Conservation (phyloP, 2,797 vertebrate species). For the Tolypeutes matacus region DNA sequence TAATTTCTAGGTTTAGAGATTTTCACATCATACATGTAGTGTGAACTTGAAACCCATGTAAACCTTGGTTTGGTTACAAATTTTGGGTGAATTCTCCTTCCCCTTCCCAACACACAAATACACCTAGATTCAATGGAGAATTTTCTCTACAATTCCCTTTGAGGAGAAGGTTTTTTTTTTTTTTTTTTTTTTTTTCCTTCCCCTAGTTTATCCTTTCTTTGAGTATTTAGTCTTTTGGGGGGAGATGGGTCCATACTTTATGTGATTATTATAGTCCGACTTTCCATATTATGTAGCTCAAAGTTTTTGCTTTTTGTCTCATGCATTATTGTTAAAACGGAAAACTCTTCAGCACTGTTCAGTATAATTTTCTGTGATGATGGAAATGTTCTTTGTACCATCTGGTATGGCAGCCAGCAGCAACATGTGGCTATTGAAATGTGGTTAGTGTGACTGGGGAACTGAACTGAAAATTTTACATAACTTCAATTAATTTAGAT, state of each 20-base stretch:
- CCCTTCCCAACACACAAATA: background rate
- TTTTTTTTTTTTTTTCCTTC: background rate
- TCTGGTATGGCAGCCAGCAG: background rate
- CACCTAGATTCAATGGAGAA: background rate
- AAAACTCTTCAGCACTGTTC: background rate
- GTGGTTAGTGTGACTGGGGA: background rate
- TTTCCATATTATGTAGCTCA: background rate
- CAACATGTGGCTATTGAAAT: background rate
- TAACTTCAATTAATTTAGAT: background rate
- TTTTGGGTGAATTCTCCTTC: background rate
- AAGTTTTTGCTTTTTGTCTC: background rate
- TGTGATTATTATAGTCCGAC: background rate
- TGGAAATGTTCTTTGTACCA: background rate
- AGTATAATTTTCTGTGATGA: background rate
- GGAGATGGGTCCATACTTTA: background rate
- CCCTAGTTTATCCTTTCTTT: background rate
- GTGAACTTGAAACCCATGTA: background rate
- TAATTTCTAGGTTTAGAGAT: background rate
- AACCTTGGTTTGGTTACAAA: conserved; percentile 5
- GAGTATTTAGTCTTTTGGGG: background rate
- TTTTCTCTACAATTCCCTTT: background rate
- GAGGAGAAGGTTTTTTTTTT: background rate
- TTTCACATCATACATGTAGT: background rate
- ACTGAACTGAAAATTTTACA: background rate
- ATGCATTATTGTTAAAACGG: background rate